These are phyloP conservation scores for Mormyrus hasselquistii DNA, from an alignment of 2,797 vertebrate genomes.

Conservation along the genomic window DNA sequence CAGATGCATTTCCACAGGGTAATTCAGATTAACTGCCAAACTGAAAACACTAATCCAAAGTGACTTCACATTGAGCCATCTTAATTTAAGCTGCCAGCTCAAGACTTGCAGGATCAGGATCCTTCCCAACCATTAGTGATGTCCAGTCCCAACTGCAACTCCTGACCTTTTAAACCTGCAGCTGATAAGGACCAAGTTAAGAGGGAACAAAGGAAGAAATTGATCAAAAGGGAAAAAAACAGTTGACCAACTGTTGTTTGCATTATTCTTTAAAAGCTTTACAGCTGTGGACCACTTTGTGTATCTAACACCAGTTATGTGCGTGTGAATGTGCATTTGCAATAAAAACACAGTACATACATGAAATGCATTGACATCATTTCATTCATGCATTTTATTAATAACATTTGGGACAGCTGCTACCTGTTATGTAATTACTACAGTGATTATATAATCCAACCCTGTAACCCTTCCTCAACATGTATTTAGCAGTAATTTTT, in stretches of 20 bases:
- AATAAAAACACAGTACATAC: conserved; percentile 14
- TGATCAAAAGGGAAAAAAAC: neutral
- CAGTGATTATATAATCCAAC: neutral
- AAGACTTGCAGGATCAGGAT: neutral
- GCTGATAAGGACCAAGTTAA: neutral
- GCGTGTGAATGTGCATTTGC: neutral
- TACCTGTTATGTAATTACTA: conserved; percentile 1
- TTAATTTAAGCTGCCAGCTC: neutral
- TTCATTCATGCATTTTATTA: neutral
- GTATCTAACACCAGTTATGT: neutral
- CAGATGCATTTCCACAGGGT: neutral
- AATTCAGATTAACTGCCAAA: neutral
- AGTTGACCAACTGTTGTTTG: neutral
- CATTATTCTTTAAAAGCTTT: neutral
- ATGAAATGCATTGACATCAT: neutral
- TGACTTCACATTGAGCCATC: neutral
- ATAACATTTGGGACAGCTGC: neutral
- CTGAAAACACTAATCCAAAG: neutral
- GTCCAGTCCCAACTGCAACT: neutral
- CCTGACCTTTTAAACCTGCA: neutral
- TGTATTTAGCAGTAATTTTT: neutral
- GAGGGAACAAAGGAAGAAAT: neutral
- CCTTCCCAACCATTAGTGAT: neutral
- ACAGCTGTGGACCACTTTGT: neutral
- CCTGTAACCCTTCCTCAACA: neutral